Evolutionary conservation across 2,113 vertebrate genomes (phyloP).

Genomic region (Periophthalmodon schlosseri): DNA sequence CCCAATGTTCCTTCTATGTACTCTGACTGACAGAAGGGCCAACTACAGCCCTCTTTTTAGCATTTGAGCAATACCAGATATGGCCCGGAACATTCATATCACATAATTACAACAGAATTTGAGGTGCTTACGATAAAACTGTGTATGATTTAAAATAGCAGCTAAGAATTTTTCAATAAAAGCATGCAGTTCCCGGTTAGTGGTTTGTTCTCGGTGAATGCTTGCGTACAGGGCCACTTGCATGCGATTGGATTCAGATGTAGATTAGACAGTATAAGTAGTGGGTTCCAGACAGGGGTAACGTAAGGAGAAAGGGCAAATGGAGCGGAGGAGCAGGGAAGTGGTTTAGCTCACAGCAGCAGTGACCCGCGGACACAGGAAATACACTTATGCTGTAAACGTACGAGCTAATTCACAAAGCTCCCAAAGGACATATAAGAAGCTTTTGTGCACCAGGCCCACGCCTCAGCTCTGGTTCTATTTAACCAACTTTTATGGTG

Average conservation of each 20-base stretch:
- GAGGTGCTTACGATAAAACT: background rate
- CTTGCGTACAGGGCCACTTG: constrained; percentile 13
- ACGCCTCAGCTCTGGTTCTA: background rate
- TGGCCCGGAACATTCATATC: background rate
- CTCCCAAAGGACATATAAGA: constrained; percentile 31
- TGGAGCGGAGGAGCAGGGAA: background rate
- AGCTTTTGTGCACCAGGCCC: background rate
- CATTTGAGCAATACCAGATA: background rate
- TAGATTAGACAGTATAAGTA: constrained; percentile 22
- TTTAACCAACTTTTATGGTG: background rate
- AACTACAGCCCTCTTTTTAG: background rate
- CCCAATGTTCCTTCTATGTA: background rate
- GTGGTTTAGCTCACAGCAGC: constrained; percentile 24
- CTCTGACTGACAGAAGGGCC: too few relatives aligned
- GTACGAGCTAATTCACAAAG: constrained; percentile 36
- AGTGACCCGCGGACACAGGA: constrained; percentile 39
- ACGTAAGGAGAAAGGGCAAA: constrained; percentile 29
- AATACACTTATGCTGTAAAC: constrained; percentile 38
- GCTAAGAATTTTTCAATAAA: constrained; percentile 3
- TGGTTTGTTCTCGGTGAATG: background rate
- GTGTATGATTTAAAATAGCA: background rate
- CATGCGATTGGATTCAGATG: constrained; percentile 58
- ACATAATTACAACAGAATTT: background rate
- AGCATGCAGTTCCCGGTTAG: background rate
- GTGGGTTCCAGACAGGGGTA: constrained; percentile 34